Conservation (phyloP, 1,140 invertebrate genomes). For the Papilio glaucus region DNA sequence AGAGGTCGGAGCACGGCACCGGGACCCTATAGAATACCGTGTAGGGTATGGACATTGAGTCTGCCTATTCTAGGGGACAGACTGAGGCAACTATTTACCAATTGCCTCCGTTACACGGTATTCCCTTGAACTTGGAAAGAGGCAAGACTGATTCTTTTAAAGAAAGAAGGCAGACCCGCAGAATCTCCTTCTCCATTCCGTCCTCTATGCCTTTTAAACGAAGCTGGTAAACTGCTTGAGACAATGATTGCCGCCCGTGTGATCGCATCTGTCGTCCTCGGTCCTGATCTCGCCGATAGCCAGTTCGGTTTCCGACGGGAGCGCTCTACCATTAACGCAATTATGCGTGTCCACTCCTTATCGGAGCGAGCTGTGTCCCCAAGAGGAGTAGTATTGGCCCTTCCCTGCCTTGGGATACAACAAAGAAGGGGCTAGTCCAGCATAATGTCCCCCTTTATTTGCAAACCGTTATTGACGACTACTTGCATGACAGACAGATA, state of each 20-base stretch:
- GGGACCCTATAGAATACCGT: too few species aligned
- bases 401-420: constrained; percentile 22
- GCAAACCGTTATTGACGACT: too few species aligned
- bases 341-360: too few species aligned
- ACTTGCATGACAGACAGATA: too few species aligned
- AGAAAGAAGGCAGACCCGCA: constrained; percentile 38
- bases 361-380: background rate
- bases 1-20: too few species aligned
- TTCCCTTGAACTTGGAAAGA: constrained; percentile 35
- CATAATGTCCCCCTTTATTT: too few species aligned
- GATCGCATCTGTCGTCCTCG: constrained; percentile 34
- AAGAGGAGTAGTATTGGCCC: background rate
- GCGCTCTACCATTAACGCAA: too few species aligned
- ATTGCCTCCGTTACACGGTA: constrained; percentile 3
- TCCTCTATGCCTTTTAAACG: constrained; percentile 55
- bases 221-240: constrained; percentile 41
- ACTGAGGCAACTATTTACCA: too few species aligned
- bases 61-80: too few species aligned
- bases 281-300: constrained; percentile 41
- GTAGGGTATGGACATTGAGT: too few species aligned
- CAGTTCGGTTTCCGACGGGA: too few species aligned
- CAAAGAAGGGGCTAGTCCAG: too few species aligned
- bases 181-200: constrained; percentile 50
- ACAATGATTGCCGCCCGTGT: constrained; percentile 47
- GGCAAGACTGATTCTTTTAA: constrained; percentile 36